Conservation (phyloP, 2,888 invertebrate genomes). For the Clitarchus hookeri region DNA sequence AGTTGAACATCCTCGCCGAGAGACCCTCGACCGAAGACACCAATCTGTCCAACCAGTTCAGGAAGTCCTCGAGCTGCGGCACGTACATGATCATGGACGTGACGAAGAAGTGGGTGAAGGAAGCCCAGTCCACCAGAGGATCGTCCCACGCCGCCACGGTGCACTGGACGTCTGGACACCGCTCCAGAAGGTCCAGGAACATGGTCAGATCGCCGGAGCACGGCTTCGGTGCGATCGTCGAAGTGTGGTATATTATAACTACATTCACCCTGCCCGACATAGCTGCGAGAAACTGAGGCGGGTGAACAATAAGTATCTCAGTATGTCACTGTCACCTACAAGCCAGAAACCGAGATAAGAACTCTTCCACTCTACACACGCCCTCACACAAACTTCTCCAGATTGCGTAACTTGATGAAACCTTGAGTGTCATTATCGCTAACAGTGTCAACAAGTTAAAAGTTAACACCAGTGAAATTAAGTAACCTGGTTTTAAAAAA, state of each 20-base stretch:
- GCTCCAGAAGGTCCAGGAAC: not conserved
- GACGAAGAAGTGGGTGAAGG: constrained; percentile 20
- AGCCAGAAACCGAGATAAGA: too few species aligned
- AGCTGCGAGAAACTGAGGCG: too few species aligned
- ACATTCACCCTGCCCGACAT: not conserved
- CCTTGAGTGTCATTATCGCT: too few species aligned
- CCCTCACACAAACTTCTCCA: too few species aligned
- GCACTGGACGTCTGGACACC: not conserved
- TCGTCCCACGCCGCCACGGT: constrained; percentile 10
- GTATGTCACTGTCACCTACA: too few species aligned
- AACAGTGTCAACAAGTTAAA: too few species aligned
- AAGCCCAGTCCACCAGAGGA: not conserved
- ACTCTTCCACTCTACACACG: too few species aligned
- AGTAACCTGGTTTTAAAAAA: too few species aligned
- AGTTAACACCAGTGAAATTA: too few species aligned
- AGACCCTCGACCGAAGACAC: not conserved
- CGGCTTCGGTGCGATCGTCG: not conserved
- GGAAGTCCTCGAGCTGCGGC: not conserved
- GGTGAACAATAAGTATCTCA: too few species aligned
- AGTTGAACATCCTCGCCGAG: constrained; percentile 11
- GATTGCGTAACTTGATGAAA: too few species aligned
- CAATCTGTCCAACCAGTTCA: not conserved
- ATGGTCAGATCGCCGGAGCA: constrained; percentile 10
- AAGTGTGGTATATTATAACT: not conserved
- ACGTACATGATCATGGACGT: not conserved